Percentiles rank a stretch among this genome's conserved stretches.
These are phyloP conservation scores for Norana najaformis DNA, from an alignment of 2,888 invertebrate genomes.

Conservation along the genomic window DNA sequence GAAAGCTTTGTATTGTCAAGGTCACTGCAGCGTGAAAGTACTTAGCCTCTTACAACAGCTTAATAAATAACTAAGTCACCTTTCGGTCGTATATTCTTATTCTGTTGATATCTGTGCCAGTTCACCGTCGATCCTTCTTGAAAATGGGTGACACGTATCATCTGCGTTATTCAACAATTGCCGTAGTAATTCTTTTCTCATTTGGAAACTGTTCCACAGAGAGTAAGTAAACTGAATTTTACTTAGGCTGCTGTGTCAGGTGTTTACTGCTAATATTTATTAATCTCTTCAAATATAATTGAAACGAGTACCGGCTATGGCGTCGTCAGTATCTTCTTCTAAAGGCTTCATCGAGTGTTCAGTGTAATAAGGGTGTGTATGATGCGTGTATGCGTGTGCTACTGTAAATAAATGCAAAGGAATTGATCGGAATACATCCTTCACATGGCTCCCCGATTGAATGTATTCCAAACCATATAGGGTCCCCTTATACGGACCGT, in stretches of 20 bases:
- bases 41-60: not conserved
- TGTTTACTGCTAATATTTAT: too few relatives aligned
- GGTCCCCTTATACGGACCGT: too few relatives aligned
- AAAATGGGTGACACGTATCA: constrained; percentile 13
- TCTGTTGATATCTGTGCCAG: not conserved
- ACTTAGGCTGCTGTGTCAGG: not conserved
- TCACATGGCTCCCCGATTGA: too few relatives aligned
- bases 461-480: too few relatives aligned
- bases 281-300: too few relatives aligned
- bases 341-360: too few relatives aligned
- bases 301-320: too few relatives aligned
- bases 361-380: too few relatives aligned
- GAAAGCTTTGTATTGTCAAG: not conserved
- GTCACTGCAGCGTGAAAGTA: not conserved
- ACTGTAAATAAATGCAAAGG: too few relatives aligned
- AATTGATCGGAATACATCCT: too few relatives aligned
- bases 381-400: too few relatives aligned
- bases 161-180: not conserved
- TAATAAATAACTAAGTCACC: not conserved
- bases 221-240: not conserved
- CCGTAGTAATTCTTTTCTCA: not conserved
- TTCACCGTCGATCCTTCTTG: not conserved
- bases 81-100: not conserved
- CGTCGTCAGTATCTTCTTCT: too few relatives aligned
- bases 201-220: not conserved